These are phyloP conservation scores for Callionymus lyra DNA, from an alignment of 2,113 vertebrate species.

Conservation along the genomic window DNA sequence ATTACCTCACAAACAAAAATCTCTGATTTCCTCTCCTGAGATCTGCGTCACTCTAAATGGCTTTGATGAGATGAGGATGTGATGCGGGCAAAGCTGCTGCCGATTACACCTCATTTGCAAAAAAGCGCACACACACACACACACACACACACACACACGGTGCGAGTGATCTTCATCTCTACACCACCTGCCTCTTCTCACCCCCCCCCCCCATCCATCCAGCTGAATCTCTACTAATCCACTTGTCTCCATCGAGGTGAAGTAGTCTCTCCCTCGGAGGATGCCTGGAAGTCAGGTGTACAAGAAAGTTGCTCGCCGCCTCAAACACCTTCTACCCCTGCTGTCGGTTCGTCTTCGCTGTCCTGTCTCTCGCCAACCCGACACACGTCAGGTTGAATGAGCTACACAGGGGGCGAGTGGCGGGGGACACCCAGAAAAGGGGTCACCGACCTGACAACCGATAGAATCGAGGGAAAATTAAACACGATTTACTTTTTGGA, in stretches of 20 bases:
- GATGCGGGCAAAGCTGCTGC: constrained; percentile 30
- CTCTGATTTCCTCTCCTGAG: constrained; percentile 28
- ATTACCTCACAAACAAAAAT: constrained; percentile 19
- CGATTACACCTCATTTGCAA: constrained; percentile 12
- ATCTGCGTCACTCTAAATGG: constrained; percentile 23
- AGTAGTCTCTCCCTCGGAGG: constrained; percentile 25
- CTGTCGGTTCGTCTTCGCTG: no score
- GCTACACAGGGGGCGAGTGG: no score
- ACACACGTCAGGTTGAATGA: no score
- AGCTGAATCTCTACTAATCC: constrained; percentile 45
- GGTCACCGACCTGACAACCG: no score
- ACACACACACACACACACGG: no score
- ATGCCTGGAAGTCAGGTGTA: constrained; percentile 20
- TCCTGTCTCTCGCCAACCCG: no score
- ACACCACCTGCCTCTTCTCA: constrained; percentile 41
- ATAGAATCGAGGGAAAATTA: no score
- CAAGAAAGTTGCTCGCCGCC: constrained; percentile 30
- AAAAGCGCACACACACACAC: no score
- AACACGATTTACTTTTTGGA: no score
- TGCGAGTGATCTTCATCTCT: constrained; percentile 11
- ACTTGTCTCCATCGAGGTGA: constrained; percentile 27
- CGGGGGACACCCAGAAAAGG: no score
- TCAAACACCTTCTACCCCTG: constrained; percentile 5
- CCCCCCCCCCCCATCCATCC: constrained; percentile 24
- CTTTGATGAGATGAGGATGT: constrained; percentile 31